Conservation (phyloP, 2,113 vertebrate genomes). For the Bubalus kerabau region DNA sequence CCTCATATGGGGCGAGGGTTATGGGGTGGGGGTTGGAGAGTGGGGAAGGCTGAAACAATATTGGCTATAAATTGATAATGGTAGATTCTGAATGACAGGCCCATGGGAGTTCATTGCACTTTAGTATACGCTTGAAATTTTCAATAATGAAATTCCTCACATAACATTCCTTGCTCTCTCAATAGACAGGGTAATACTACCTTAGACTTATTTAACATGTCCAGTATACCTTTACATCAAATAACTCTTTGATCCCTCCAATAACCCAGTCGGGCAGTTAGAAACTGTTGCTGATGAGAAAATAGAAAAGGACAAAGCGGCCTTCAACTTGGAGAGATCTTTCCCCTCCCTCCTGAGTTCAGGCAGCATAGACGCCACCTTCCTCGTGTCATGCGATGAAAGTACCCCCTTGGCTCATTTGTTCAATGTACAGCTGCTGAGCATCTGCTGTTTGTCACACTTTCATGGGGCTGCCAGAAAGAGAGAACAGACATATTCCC, state of each 20-base stretch:
- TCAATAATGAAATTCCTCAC: background rate
- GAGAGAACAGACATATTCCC: background rate
- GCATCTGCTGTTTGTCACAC: background rate
- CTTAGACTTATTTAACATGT: background rate
- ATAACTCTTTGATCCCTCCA: background rate
- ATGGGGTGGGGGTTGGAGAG: background rate
- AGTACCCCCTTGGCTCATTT: background rate
- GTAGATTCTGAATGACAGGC: background rate
- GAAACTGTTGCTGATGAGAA: background rate
- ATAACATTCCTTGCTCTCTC: background rate
- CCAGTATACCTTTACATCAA: background rate
- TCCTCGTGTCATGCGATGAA: rapidly evolving
- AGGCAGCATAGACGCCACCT: background rate
- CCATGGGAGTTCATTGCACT: background rate
- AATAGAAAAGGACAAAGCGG: background rate
- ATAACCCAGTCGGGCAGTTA: background rate
- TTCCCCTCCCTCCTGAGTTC: background rate
- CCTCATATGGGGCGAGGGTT: background rate
- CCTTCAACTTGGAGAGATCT: background rate
- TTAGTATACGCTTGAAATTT: background rate
- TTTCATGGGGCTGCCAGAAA: background rate
- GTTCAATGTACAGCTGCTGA: background rate
- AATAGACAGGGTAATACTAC: background rate
- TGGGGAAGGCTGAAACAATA: background rate
- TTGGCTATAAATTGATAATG: background rate